Conservation (phyloP, 2,888 invertebrate genomes). For the Drosophila macrospina region DNA sequence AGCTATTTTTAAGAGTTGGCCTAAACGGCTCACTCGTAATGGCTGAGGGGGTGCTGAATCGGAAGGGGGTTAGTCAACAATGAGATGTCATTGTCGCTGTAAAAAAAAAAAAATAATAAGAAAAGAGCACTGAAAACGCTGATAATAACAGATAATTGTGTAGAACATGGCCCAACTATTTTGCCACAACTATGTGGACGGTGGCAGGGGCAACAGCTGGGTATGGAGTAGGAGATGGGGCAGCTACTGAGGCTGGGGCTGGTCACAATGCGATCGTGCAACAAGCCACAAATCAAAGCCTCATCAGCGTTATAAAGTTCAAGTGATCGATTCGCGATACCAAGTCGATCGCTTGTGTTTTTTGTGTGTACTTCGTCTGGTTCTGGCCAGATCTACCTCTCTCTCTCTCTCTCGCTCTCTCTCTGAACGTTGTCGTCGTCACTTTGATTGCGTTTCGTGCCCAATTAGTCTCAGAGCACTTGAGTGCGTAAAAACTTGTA, state of each 20-base stretch:
- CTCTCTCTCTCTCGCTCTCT: slow-evolving; percentile 20
- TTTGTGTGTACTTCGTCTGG: slow-evolving; percentile 12
- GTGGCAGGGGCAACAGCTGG: not conserved
- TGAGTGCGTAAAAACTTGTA: slow-evolving; percentile 85
- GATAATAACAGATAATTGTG: slow-evolving; percentile 84
- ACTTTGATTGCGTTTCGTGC: slow-evolving; percentile 84
- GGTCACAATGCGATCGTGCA: slow-evolving; percentile 33
- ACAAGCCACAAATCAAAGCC: slow-evolving; percentile 74
- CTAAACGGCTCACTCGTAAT: slow-evolving; percentile 54
- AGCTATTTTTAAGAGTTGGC: slow-evolving; percentile 79
- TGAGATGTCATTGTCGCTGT: slow-evolving; percentile 72
- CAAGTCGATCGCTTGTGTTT: slow-evolving; percentile 49
- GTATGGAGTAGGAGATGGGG: not conserved
- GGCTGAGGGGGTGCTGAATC: not conserved
- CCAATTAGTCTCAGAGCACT: slow-evolving; percentile 85
- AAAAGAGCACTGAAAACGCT: slow-evolving; percentile 59
- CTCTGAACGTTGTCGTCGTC: slow-evolving; percentile 70
- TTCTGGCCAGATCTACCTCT: slow-evolving; percentile 11
- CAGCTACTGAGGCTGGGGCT: slow-evolving; percentile 3
- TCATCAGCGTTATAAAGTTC: slow-evolving; percentile 79
- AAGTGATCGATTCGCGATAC: slow-evolving; percentile 73
- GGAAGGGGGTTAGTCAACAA: slow-evolving; percentile 43
- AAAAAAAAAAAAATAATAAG: not conserved
- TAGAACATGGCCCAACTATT: slow-evolving; percentile 83
- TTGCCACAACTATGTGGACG: slow-evolving; percentile 52